Evolutionary conservation across 1,140 invertebrate species (phyloP).

Genomic region (Megalonaias nervosa): DNA sequence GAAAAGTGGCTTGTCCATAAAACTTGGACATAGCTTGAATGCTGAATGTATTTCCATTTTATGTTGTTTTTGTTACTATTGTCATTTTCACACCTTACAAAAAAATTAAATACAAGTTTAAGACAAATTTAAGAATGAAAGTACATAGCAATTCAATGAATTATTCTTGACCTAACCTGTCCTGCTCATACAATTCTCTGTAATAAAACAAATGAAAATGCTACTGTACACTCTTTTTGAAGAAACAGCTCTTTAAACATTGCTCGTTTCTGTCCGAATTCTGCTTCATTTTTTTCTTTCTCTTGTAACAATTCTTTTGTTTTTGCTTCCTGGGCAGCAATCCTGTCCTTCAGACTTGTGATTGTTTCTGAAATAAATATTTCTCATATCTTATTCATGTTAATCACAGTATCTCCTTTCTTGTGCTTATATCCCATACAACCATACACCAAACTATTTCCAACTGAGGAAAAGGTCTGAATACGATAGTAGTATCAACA

Average conservation of each 20-base stretch:
- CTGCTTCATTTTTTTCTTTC: constrained; percentile 78
- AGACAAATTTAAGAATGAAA: background rate
- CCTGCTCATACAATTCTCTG: background rate
- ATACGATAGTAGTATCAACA: too few species aligned
- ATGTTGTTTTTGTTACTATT: too few species aligned
- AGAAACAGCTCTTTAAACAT: constrained; percentile 93
- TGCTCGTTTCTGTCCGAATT: constrained; percentile 90
- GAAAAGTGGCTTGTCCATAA: too few species aligned
- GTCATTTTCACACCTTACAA: too few species aligned
- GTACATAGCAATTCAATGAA: background rate
- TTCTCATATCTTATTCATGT: background rate
- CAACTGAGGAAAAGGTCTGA: too few species aligned
- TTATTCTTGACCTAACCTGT: background rate
- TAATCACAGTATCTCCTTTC: too few species aligned
- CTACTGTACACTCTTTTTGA: constrained; percentile 86
- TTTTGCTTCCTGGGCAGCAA: constrained; percentile 39
- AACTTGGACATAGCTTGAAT: too few species aligned
- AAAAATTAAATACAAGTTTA: too few species aligned
- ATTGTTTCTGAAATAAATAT: constrained; percentile 41
- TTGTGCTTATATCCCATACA: too few species aligned
- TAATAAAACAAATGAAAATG: background rate
- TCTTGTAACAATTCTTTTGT: constrained; percentile 43
- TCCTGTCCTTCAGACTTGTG: constrained; percentile 24
- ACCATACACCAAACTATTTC: too few species aligned
- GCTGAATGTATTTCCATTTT: too few species aligned